Conservation (phyloP, 1,140 invertebrate species). For the Panulirus ornatus region DNA sequence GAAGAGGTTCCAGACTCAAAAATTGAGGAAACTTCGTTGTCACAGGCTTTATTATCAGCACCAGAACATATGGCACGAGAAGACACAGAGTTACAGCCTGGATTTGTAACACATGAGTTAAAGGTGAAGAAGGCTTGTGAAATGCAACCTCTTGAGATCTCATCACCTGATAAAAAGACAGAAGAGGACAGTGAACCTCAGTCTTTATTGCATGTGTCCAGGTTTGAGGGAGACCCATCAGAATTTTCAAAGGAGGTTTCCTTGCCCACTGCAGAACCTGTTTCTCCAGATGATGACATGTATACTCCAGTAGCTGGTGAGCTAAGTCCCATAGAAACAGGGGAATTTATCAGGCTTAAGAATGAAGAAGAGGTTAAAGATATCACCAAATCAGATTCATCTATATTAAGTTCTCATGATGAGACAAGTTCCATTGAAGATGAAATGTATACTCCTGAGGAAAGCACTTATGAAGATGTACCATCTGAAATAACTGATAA, state of each 20-base stretch:
- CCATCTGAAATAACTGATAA: neutral
- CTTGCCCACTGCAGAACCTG: neutral
- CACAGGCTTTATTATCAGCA: neutral
- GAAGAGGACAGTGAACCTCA: neutral
- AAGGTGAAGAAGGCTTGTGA: neutral
- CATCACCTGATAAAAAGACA: neutral
- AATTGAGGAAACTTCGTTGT: neutral
- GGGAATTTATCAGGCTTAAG: neutral
- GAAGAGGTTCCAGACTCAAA: neutral
- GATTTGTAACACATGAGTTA: neutral
- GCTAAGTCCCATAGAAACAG: neutral
- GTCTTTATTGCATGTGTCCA: neutral
- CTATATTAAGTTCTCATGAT: constrained; percentile 3
- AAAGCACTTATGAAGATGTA: neutral
- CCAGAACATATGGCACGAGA: neutral
- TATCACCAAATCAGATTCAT: neutral
- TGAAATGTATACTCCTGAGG: constrained; percentile 27
- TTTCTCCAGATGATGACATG: neutral
- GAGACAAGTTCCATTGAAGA: constrained; percentile 28
- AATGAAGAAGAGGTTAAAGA: constrained; percentile 27
- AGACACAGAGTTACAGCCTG: neutral
- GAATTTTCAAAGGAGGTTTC: neutral
- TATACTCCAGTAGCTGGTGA: neutral
- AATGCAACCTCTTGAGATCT: too few species aligned
- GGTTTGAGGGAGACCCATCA: neutral